Base-by-base conservation (phyloP, 1,140 invertebrate species). In the Aphaenogaster floridana region DNA sequence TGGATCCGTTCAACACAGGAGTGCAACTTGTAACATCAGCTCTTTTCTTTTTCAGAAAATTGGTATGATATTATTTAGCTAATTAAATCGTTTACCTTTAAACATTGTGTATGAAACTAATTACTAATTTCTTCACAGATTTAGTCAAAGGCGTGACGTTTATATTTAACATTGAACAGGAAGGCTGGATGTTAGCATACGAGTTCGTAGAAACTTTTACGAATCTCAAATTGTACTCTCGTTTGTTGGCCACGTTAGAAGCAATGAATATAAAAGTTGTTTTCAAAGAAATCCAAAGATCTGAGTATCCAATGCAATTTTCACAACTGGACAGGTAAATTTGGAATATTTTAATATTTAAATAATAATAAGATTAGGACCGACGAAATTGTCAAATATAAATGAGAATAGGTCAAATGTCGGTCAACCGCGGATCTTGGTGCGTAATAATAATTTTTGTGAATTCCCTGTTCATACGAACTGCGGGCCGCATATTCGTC, bases 201-300 rank as follows among this genome's bases (percentile, higher is more conserved):
- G 93, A 94, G 83, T 91, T 94, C 42, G 42, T 93, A 15, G 13
- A 90, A 39, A 50, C 34, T 0, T 94, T 94, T 61, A 93, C 91
- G 4, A 81, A 88, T 52, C 76, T 88, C 17, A 54, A 74, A 17
- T 63, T 42, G 11, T 3, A 64, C 66, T 39, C 59, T 17, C 13
- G 76, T 8, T 52, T 92, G 61, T 34, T 91, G 0, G 59, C 89
- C 6, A 8, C 86, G 1, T 15, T 93, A 15, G 0, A 87, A 5
- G 11, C 61, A 15, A 11, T 74, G 0, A 79, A 74, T 61, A 34
- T 89, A 39, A 7, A 50, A 5, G 1, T 88, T 8, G 11, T 79
- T 7, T 91, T 89, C 6, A 68, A 80, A 87, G 52, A 83, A 52
- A 76, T 94, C n/a, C 64, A 64, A 1, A 91, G 88, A 88, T 63